Evolutionary conservation across 2,113 vertebrate genomes (phyloP).

Genomic region (Prietella phreatophila): DNA sequence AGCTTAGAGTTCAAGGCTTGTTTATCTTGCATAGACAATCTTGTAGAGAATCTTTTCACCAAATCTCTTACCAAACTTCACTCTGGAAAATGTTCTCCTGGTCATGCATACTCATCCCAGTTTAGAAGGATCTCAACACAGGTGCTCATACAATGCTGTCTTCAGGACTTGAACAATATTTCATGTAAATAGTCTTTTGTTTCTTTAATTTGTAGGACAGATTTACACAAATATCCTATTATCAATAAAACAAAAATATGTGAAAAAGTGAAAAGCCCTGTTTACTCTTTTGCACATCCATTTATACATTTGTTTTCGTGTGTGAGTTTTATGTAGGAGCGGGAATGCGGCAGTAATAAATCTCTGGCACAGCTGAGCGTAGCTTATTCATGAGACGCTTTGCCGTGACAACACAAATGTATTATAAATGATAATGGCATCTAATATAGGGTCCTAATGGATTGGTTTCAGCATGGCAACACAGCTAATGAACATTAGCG

Average conservation of each 20-base stretch:
- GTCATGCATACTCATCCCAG: conserved; percentile 37
- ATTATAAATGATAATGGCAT: conserved; percentile 39
- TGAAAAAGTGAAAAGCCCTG: not conserved
- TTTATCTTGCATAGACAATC: not conserved
- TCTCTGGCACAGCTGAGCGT: not conserved
- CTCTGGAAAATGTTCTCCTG: conserved; percentile 58
- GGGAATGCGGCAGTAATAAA: not conserved
- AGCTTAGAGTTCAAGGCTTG: not conserved
- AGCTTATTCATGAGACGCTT: conserved; percentile 11
- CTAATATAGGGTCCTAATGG: conserved; percentile 38
- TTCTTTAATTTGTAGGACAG: conserved; percentile 57
- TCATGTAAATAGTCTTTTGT: conserved; percentile 65
- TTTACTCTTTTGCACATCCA: not conserved
- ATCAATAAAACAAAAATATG: conserved; percentile 64
- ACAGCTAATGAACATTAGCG: conserved; percentile 43
- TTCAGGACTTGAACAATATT: conserved; percentile 53
- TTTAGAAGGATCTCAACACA: conserved; percentile 51
- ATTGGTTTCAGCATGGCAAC: conserved; percentile 39
- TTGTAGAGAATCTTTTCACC: not conserved
- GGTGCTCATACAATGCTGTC: conserved; percentile 59
- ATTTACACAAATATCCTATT: conserved; percentile 36
- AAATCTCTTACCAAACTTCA: not conserved
- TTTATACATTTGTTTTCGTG: not conserved
- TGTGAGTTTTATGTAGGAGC: not conserved
- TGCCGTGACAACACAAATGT: conserved; percentile 10